These are phyloP conservation scores for Nymphalis polychloros DNA, from an alignment of 2,888 invertebrate species.

Conservation along the genomic window DNA sequence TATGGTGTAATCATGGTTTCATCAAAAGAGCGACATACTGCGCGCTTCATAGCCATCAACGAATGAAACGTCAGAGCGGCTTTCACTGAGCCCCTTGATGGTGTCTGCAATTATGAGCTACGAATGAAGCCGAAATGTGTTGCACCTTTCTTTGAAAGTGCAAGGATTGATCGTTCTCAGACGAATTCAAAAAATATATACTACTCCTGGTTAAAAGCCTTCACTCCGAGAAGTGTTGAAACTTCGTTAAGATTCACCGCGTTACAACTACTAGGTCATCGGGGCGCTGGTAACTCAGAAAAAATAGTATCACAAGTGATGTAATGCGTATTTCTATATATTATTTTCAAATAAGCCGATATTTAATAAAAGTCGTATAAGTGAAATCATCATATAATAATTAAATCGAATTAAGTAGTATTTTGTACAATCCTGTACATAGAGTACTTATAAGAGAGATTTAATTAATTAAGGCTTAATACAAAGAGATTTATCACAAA, in stretches of 20 bases:
- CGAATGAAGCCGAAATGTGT: slow-evolving; percentile 26
- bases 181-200: not conserved
- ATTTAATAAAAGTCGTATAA: too few relatives aligned
- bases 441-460: not conserved
- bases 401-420: not conserved
- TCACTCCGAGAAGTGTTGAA: too few relatives aligned
- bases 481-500: not conserved
- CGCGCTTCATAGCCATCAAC: slow-evolving; percentile 58
- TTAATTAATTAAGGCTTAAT: not conserved
- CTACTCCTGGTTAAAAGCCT: too few relatives aligned
- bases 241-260: too few relatives aligned
- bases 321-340: too few relatives aligned
- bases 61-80: slow-evolving; percentile 59
- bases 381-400: too few relatives aligned
- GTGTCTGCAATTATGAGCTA: slow-evolving; percentile 63
- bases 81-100: slow-evolving; percentile 66
- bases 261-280: too few relatives aligned
- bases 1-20: slow-evolving; percentile 74
- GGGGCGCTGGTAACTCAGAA: too few relatives aligned
- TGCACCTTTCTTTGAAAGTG: slow-evolving; percentile 1
- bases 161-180: slow-evolving; percentile 9
- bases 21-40: slow-evolving; percentile 68
- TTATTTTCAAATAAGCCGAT: too few relatives aligned
- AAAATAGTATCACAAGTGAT: too few relatives aligned
- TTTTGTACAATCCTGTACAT: not conserved